Conservation (phyloP, 2,797 vertebrate species). For the Carcharodon carcharias region DNA sequence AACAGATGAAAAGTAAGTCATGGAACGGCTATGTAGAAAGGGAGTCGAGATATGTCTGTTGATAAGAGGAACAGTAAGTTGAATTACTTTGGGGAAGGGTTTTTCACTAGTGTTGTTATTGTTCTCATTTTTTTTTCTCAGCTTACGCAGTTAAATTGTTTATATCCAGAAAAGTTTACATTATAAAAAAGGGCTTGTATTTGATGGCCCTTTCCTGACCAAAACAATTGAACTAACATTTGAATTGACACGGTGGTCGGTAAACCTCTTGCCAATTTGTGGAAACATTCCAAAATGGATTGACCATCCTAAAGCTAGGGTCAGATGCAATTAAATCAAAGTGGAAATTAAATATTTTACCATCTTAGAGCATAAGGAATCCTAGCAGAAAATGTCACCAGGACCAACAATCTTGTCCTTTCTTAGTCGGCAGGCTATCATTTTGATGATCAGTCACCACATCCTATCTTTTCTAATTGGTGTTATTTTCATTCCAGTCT, state of each 20-base stretch:
- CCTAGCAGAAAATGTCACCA: background rate
- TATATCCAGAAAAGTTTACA: no score
- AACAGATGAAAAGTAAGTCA: no score
- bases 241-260: background rate
- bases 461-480: no score
- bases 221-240: background rate
- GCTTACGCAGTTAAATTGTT: no score
- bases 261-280: background rate
- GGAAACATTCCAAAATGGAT: background rate
- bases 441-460: background rate
- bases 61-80: no score
- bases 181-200: no score
- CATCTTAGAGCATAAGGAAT: background rate
- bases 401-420: background rate
- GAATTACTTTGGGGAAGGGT: no score
- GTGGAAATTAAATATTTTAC: background rate
- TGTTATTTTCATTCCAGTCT: background rate
- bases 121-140: no score
- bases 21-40: background rate
- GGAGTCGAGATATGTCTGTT: background rate
- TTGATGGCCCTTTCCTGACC: background rate
- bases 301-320: background rate
- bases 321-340: background rate
- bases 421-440: background rate
- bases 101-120: no score